Base-by-base conservation (phyloP, 2,888 invertebrate species). In the Acronicta leporina region DNA sequence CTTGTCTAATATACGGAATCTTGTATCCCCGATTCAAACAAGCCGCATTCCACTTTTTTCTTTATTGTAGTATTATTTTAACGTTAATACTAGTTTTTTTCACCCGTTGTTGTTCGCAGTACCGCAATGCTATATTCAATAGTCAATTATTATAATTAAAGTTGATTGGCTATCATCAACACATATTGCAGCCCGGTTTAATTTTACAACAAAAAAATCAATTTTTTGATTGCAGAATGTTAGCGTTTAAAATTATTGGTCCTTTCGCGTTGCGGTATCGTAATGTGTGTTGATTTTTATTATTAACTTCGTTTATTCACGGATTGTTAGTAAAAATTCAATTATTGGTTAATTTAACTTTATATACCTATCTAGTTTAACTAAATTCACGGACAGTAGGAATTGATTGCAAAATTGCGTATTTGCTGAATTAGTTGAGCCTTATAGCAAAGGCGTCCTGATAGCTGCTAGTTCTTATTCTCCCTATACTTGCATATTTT, bases 111-210 rank as follows among this genome's bases (percentile, higher is more conserved):
- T 77, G 60, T 73, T 72, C 66, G 73, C 65, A 76, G 67, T 80
- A 75, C 77, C 76, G 77, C 75, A 76, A 80, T 81, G 78, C 68
- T 73, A 79, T 80, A 66, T 68, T 75, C 73, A 71, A 77, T 75
- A 73, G 74, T 75, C 82, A 83, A 83, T 84, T 83, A 84, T 82
- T 80, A 74, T 79, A 83, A 84, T 84, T 79, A 82, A 78, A 67
- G 38, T 68, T 81, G 80, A 84, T 84, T 77, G 82, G 63, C 73
- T 65, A 75, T 75, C 73, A 83, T 81, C 75, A 80, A 66, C 73
- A 63, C 53, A 54, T 68, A 76, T 80, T 80, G 80, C 82, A 79
- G 68, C 70, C 58, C 20, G 55, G 60, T 75, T 75, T 77, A 58
- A 51, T 68, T 77, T 48, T 27, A 38, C 14, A 15, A 55, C 52